A percentile compares a stretch with the other conserved stretches of the same genome.
Conservation (phyloP, 1,140 invertebrate genomes). For the Thaumatotibia leucotreta region DNA sequence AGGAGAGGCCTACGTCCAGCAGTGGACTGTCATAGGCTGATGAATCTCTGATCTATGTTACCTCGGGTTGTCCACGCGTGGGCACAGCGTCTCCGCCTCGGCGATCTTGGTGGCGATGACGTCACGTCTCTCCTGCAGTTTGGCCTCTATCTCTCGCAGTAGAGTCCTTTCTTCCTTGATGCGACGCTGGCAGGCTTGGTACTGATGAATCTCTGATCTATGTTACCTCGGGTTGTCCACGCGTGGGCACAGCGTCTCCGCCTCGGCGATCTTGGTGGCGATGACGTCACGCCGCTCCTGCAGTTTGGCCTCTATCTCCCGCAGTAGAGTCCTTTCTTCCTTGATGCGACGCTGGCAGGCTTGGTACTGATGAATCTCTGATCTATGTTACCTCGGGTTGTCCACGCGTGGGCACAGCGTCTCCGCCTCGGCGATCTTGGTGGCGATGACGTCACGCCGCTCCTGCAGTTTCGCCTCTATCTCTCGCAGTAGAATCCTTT, state of each 20-base stretch:
- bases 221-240: conserved; percentile 62
- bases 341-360: conserved; percentile 32
- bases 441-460: conserved; percentile 44
- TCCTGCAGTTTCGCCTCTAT: conserved; percentile 49
- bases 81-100: conserved; percentile 53
- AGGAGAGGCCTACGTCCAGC: no score
- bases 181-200: no score
- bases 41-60: conserved; percentile 16
- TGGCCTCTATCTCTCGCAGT: neutral
- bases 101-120: conserved; percentile 39
- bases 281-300: conserved; percentile 53
- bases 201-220: no score
- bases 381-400: conserved; percentile 48
- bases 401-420: conserved; percentile 65
- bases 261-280: conserved; percentile 14
- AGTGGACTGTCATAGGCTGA: no score
- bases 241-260: conserved; percentile 58
- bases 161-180: conserved; percentile 29
- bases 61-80: conserved; percentile 67
- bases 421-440: neutral
- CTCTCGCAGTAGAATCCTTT: conserved; percentile 46
- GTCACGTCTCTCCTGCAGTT: neutral
- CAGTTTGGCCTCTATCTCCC: conserved; percentile 42
- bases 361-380: no score
- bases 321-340: conserved; percentile 48